Percentiles rank a stretch among this genome's conserved stretches.
Evolutionary conservation across 2,113 vertebrate genomes (phyloP).

Genomic region (Suricata suricatta): DNA sequence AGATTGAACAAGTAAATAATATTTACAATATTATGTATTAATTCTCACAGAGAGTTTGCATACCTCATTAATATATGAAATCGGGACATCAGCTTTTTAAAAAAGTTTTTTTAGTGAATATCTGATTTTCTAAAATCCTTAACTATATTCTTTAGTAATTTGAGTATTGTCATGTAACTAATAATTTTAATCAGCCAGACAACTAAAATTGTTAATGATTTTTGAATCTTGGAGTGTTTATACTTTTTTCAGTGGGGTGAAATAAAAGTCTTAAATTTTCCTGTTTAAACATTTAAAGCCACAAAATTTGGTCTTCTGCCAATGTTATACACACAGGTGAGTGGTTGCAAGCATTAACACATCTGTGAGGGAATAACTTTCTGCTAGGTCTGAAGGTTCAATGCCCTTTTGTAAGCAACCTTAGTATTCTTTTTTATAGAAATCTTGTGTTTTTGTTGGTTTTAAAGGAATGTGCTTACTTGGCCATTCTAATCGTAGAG

Average conservation of each 20-base stretch:
- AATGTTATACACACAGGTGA: neutral
- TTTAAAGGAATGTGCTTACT: constrained; percentile 20
- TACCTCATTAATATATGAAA: constrained; percentile 24
- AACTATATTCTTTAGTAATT: constrained; percentile 29
- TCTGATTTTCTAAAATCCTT: constrained; percentile 27
- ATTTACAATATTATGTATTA: constrained; percentile 4
- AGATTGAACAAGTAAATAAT: constrained; percentile 17
- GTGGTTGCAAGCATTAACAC: neutral
- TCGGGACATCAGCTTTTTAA: neutral
- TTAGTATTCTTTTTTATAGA: neutral
- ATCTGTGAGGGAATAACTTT: neutral
- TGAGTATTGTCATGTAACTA: constrained; percentile 27
- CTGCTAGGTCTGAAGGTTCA: neutral
- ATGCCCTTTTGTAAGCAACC: neutral
- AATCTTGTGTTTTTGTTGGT: neutral
- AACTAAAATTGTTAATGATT: constrained; percentile 7
- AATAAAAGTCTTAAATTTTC: constrained; percentile 18
- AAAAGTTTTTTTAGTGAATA: neutral
- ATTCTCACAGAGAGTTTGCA: neutral
- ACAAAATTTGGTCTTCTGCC: constrained; percentile 7
- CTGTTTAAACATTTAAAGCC: constrained; percentile 9
- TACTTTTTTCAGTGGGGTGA: neutral
- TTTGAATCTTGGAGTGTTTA: constrained; percentile 4
- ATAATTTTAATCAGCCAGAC: neutral
- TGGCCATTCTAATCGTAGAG: neutral